Evolutionary conservation across 2,797 vertebrate genomes (phyloP).

Genomic region (Nothura maculosa): DNA sequence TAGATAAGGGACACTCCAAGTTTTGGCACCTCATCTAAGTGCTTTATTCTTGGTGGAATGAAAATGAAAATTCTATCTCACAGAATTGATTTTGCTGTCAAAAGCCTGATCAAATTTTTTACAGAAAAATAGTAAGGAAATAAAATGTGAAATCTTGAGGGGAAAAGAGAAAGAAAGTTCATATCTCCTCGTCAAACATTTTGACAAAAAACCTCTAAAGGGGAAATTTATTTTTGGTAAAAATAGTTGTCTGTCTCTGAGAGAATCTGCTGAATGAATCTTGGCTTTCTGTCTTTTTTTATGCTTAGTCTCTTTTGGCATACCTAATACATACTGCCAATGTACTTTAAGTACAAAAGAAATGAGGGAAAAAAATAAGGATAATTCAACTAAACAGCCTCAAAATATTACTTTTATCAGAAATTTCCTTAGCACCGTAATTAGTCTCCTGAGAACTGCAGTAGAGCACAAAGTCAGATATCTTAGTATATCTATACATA

Average conservation of each 20-base stretch:
- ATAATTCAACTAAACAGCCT: neutral
- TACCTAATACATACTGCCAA: neutral
- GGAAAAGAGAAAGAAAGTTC: neutral
- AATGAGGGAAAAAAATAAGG: neutral
- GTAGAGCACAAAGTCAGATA: neutral
- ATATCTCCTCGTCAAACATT: neutral
- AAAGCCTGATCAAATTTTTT: neutral
- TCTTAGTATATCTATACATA: neutral
- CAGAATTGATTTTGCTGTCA: conserved; percentile 4
- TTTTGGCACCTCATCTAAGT: neutral
- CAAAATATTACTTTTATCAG: neutral
- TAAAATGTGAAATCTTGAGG: neutral
- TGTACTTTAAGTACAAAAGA: neutral
- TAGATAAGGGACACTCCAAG: neutral
- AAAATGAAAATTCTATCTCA: neutral
- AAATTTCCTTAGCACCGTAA: neutral
- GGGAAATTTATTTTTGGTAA: neutral
- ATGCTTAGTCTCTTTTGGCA: accelerated
- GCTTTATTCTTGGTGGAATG: neutral
- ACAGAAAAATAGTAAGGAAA: neutral
- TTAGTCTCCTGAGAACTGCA: neutral
- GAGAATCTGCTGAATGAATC: neutral
- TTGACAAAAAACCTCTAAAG: neutral
- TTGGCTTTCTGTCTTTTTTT: neutral
- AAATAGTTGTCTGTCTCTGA: neutral